These are phyloP conservation scores for Candidula unifasciata DNA, from an alignment of 2,888 invertebrate genomes.

Conservation along the genomic window DNA sequence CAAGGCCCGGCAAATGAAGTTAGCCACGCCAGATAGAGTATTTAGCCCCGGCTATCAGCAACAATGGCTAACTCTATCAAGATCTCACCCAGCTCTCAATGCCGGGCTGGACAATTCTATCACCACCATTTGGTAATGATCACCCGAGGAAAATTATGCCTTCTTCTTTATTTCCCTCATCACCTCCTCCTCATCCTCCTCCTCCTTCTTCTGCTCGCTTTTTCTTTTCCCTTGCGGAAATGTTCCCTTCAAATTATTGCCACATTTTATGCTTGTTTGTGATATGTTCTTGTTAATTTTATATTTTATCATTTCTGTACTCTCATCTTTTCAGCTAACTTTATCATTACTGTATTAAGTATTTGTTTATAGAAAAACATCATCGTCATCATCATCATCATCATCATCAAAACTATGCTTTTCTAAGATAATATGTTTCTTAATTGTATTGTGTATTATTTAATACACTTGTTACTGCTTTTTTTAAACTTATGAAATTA, in stretches of 20 bases:
- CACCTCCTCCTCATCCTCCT: not conserved
- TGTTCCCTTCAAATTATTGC: not conserved
- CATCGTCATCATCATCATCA: no score
- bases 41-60: constrained; percentile 52
- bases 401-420: no score
- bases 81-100: constrained; percentile 50
- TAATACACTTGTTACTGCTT: no score
- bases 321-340: no score
- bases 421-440: no score
- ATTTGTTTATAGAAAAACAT: no score
- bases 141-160: constrained; percentile 26
- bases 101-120: constrained; percentile 46
- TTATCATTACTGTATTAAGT: no score
- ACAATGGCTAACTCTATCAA: constrained; percentile 52
- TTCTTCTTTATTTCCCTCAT: not conserved
- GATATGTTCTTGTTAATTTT: no score
- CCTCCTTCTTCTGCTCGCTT: not conserved
- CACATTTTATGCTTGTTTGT: no score
- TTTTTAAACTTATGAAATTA: no score
- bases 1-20: constrained; percentile 44
- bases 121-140: constrained; percentile 51
- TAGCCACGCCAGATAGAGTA: constrained; percentile 54
- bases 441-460: no score
- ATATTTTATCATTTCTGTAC: no score
- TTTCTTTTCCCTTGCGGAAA: not conserved